Conservation (phyloP, 2,797 vertebrate genomes). For the Peromyscus melanophrys region DNA sequence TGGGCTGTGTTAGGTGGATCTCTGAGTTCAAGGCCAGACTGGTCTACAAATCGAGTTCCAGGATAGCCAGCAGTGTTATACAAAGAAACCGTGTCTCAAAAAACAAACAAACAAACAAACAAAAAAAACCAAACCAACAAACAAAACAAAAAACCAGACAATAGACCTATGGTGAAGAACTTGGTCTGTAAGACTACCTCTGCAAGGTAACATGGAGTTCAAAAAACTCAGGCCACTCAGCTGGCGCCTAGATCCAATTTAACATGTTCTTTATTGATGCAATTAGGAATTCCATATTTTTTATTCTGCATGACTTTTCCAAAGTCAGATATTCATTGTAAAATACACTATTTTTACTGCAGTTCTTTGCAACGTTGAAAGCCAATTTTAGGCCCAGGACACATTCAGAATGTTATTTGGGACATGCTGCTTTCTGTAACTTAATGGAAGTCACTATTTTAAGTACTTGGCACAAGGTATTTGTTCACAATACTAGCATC, state of each 20-base stretch:
- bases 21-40: background rate
- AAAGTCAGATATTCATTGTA: background rate
- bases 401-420: background rate
- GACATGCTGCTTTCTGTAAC: background rate
- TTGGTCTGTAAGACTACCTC: background rate
- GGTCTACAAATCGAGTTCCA: background rate
- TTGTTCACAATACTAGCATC: slow-evolving; percentile 15
- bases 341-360: background rate
- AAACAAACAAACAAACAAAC: background rate
- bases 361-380: slow-evolving; percentile 25
- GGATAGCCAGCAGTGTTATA: background rate
- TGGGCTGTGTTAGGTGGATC: background rate
- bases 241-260: background rate
- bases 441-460: background rate
- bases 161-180: background rate
- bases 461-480: background rate
- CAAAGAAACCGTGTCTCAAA: background rate
- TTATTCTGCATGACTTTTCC: background rate
- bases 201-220: slow-evolving; percentile 12
- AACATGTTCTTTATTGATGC: slow-evolving; percentile 30
- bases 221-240: background rate
- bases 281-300: slow-evolving; percentile 36
- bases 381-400: background rate
- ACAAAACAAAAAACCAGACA: background rate
- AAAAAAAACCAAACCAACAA: background rate